These are phyloP conservation scores for Dioctria linearis DNA, from an alignment of 2,888 invertebrate species.

Conservation along the genomic window DNA sequence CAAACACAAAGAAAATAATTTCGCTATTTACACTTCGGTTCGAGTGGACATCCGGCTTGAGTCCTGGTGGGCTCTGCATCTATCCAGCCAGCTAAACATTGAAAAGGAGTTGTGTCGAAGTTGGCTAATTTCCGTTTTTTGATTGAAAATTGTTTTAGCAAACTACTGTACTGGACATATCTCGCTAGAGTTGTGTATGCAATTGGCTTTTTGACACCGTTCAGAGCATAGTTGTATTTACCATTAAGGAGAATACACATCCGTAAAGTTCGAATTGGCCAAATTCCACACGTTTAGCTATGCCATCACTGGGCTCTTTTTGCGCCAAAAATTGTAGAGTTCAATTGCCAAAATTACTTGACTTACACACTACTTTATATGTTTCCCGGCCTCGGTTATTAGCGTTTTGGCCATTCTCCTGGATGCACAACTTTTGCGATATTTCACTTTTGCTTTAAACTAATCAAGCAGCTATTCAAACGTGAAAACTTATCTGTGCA, in stretches of 20 bases:
- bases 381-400: not conserved
- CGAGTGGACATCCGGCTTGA: slow-evolving; percentile 32
- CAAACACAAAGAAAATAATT: slow-evolving; percentile 52
- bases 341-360: slow-evolving; percentile 44
- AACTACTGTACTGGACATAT: slow-evolving; percentile 41
- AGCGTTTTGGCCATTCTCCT: not conserved
- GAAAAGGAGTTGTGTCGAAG: not conserved
- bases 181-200: not conserved
- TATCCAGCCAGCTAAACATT: not conserved
- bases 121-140: slow-evolving; percentile 58
- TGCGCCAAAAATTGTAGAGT: not conserved
- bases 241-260: not conserved
- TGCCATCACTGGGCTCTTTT: not conserved
- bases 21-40: slow-evolving; percentile 51
- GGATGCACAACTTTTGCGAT: not conserved
- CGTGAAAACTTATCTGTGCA: slow-evolving; percentile 17
- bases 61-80: not conserved
- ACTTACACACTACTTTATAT: slow-evolving; percentile 22
- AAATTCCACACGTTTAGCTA: no score
- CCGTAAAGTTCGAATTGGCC: no score
- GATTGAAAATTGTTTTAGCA: slow-evolving; percentile 59
- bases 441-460: slow-evolving; percentile 10
- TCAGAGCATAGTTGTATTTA: not conserved
- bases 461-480: slow-evolving; percentile 5
- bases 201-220: slow-evolving; percentile 20